Evolutionary conservation across 2,888 invertebrate genomes (phyloP).

Genomic region (Diarsia brunnea): DNA sequence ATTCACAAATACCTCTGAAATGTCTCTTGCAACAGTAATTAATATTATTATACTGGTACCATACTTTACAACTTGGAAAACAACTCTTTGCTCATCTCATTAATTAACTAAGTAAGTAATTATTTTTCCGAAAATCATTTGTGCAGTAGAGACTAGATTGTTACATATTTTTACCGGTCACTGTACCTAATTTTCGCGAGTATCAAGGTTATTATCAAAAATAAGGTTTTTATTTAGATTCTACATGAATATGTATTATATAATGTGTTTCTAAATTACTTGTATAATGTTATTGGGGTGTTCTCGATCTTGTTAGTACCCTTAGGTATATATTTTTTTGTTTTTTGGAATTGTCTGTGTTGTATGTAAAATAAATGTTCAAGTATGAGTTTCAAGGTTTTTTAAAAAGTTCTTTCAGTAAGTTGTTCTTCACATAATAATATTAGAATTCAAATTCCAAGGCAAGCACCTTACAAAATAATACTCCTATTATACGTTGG

Average conservation of each 20-base stretch:
- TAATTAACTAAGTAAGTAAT: background rate
- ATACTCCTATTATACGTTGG: background rate
- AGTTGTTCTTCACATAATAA: background rate
- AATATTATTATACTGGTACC: background rate
- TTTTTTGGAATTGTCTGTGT: background rate
- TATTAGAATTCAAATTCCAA: background rate
- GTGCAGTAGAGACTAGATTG: background rate
- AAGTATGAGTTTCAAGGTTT: background rate
- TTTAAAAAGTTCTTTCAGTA: background rate
- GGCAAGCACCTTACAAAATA: background rate
- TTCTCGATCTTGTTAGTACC: constrained; percentile 4
- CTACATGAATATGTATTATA: constrained; percentile 7
- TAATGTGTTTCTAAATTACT: constrained; percentile 18
- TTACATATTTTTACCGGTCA: background rate
- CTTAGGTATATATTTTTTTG: constrained; percentile 6
- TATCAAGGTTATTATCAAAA: constrained; percentile 12
- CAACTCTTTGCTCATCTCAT: background rate
- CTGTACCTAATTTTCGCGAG: constrained; percentile 22
- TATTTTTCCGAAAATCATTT: background rate
- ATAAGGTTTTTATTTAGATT: constrained; percentile 40
- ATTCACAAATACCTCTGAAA: background rate
- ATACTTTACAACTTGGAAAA: background rate
- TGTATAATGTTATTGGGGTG: constrained; percentile 19
- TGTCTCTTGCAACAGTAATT: background rate
- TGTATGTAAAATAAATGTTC: background rate